Evolutionary conservation across 2,797 vertebrate species (phyloP).

Genomic region (Sebastes hubbsi): DNA sequence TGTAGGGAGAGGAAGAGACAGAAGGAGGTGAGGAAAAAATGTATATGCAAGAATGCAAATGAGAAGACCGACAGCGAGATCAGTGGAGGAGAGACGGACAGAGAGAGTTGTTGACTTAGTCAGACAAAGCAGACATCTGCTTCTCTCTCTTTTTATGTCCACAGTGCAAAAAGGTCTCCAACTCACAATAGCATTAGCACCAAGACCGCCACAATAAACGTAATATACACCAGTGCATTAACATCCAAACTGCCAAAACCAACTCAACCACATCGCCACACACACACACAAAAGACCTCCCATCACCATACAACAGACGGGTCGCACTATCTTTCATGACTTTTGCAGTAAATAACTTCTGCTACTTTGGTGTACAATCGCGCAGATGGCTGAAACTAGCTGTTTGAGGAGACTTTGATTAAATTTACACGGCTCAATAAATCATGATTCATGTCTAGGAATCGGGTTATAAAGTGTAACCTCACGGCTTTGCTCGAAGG

Average conservation of each 20-base stretch:
- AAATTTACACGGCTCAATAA: constrained; percentile 25
- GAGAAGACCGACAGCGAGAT: background rate
- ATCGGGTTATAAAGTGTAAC: constrained; percentile 9
- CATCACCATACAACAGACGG: constrained; percentile 37
- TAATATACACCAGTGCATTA: constrained; percentile 56
- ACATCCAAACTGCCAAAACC: constrained; percentile 47
- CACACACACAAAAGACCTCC: constrained; percentile 13
- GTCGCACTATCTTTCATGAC: background rate
- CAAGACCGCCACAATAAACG: constrained; percentile 43
- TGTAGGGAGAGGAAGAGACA: background rate
- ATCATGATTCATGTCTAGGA: background rate
- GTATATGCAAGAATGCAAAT: constrained; percentile 18
- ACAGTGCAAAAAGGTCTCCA: constrained; percentile 55
- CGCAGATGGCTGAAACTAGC: constrained; percentile 12
- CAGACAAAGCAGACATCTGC: constrained; percentile 71
- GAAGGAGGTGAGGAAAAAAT: background rate
- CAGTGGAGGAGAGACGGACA: constrained; percentile 3
- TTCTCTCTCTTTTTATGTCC: constrained; percentile 44
- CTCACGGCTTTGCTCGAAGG: background rate
- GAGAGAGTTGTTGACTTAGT: constrained; percentile 62
- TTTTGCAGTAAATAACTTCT: constrained; percentile 43
- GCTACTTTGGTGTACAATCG: constrained; percentile 19
- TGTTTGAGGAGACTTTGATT: constrained; percentile 12
- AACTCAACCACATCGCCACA: background rate
- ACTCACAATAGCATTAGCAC: constrained; percentile 58